Percentiles rank a stretch among this genome's conserved stretches.
phyloP scores from a whole-genome alignment of 2,888 invertebrate genomes.

The Erebia palarica region DNA sequence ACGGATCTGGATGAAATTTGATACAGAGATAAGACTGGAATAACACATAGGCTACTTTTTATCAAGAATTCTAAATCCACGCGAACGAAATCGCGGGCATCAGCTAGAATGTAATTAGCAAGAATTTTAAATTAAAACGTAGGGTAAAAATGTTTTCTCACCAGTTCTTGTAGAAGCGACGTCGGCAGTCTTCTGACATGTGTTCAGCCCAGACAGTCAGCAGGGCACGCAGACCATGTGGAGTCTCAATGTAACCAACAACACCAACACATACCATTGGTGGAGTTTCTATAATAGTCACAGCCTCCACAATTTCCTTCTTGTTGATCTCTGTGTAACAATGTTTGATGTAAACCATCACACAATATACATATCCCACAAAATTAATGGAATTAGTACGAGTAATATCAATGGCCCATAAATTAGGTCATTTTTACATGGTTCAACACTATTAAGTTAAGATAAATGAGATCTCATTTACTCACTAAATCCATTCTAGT shows the following conservation, averaged over 20 bases:
- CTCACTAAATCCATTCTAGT: neutral
- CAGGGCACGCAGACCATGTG: conserved; percentile 96
- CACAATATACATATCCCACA: too few relatives aligned
- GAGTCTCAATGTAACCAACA: conserved; percentile 99
- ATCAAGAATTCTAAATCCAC: too few relatives aligned
- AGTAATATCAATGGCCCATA: neutral
- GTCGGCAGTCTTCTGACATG: conserved; percentile 98
- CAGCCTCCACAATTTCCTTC: conserved; percentile 99
- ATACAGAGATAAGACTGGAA: neutral
- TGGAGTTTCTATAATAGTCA: conserved; percentile 98
- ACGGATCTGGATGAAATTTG: too few relatives aligned
- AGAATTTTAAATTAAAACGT: neutral
- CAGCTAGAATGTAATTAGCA: too few relatives aligned
- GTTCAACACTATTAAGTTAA: neutral
- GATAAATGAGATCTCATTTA: neutral
- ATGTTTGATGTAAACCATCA: neutral
- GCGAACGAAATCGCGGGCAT: too few relatives aligned
- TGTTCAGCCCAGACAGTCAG: conserved; percentile 99
- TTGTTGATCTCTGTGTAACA: conserved; percentile 95
- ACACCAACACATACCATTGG: conserved; percentile 99
- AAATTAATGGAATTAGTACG: too few relatives aligned
- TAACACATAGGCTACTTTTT: too few relatives aligned
- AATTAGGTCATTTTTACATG: neutral
- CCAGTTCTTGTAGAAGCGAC: conserved; percentile 99
- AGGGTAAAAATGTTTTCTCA: conserved; percentile 71